Evolutionary conservation across 1,140 invertebrate genomes (phyloP).

Genomic region (Leucophenga varia): DNA sequence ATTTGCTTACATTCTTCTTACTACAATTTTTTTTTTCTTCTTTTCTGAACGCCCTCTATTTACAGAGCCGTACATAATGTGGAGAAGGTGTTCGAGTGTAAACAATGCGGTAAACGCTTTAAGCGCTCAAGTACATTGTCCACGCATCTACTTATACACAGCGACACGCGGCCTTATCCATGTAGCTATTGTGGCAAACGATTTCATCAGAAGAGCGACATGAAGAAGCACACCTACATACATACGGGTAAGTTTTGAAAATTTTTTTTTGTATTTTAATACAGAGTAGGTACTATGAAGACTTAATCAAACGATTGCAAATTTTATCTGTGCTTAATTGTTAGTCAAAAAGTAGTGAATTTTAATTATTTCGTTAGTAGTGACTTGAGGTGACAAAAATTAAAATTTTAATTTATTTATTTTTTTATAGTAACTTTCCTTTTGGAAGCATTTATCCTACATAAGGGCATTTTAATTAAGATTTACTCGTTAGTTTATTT

Average conservation of each 20-base stretch:
- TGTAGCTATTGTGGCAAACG: slow-evolving; percentile 97
- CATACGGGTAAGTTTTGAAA: slow-evolving; percentile 84
- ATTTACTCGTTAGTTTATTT: too few species aligned
- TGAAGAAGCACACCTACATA: slow-evolving; percentile 99
- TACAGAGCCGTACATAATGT: slow-evolving; percentile 87
- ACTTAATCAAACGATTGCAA: too few species aligned
- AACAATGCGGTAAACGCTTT: slow-evolving; percentile 97
- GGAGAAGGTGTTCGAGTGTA: slow-evolving; percentile 93
- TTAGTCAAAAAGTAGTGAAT: too few species aligned
- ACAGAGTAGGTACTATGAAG: too few species aligned
- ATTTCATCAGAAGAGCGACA: slow-evolving; percentile 99
- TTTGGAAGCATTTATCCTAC: slow-evolving; percentile 2
- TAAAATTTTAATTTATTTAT: too few species aligned
- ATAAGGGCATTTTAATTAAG: too few species aligned
- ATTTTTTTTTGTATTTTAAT: slow-evolving; percentile 12
- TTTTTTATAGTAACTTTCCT: too few species aligned
- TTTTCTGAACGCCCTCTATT: slow-evolving; percentile 8
- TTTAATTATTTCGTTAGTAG: too few species aligned
- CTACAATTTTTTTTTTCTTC: slow-evolving; percentile 27
- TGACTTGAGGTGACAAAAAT: too few species aligned
- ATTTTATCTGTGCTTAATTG: too few species aligned
- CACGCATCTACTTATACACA: slow-evolving; percentile 97
- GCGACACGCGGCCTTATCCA: slow-evolving; percentile 93
- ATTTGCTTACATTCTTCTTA: too few species aligned
- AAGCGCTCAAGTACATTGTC: slow-evolving; percentile 97